phyloP scores from a whole-genome alignment of 1,140 invertebrate species.

The Ditylenchus dipsaci region DNA sequence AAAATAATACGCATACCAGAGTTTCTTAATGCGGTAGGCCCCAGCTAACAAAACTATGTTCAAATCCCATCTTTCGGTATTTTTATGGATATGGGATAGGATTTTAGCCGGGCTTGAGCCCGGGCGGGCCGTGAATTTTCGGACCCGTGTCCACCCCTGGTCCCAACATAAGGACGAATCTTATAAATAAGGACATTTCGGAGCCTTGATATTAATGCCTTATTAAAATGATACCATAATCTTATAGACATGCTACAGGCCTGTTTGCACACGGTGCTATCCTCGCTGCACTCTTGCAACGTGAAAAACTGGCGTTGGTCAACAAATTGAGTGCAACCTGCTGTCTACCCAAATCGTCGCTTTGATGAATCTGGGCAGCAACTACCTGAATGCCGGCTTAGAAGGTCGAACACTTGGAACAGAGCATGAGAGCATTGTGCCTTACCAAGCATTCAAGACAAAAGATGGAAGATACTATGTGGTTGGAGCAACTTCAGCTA shows the following conservation, averaged over 20 bases:
- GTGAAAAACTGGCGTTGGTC: slow-evolving; percentile 75
- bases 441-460: slow-evolving; percentile 71
- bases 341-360: slow-evolving; percentile 70
- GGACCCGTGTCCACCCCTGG: too few relatives aligned
- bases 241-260: slow-evolving; percentile 71
- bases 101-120: too few relatives aligned
- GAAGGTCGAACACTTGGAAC: slow-evolving; percentile 74
- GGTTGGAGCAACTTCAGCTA: slow-evolving; percentile 23
- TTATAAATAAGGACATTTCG: too few relatives aligned
- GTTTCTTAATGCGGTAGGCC: too few relatives aligned
- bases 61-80: too few relatives aligned
- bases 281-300: slow-evolving; percentile 77
- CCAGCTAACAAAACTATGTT: too few relatives aligned
- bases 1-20: too few relatives aligned
- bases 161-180: too few relatives aligned
- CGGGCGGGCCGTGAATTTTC: too few relatives aligned
- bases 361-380: slow-evolving; percentile 81
- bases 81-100: too few relatives aligned
- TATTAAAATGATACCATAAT: slow-evolving; percentile 3
- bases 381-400: slow-evolving; percentile 75
- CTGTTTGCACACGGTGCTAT: slow-evolving; percentile 92
- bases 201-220: neutral
- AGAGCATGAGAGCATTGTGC: slow-evolving; percentile 86
- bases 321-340: slow-evolving; percentile 89
- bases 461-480: slow-evolving; percentile 33